Base-by-base conservation (phyloP, 2,797 vertebrate species). In the Microctenopoma steveboyesi region DNA sequence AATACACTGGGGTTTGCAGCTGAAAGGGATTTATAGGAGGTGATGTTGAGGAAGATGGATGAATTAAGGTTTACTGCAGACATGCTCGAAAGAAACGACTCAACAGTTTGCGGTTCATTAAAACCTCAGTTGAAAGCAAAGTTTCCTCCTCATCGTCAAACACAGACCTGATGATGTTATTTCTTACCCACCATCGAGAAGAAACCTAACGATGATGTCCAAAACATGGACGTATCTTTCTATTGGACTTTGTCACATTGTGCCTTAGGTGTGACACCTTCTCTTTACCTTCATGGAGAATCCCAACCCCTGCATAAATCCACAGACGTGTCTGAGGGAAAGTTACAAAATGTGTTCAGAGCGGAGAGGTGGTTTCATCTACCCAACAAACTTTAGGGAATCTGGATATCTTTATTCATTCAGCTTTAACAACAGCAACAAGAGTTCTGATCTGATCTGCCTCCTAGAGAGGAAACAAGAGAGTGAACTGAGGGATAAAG, bases 381-480 rank as follows among this genome's bases (percentile, higher is more conserved):
- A 22, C 9, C 4, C 2, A 0, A 37, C 14, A 40, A 33, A 1
- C 16, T 62, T 16, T 65, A 42, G 14, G 28, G 60, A 10, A 39
- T 12, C 11, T 5, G 14, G 4, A 42, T 39, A 10, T 42, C 12
- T 42, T 42, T 42, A 42, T 15, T 42, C 8, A 10, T 37, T 37
- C 49, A 8, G 55, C 22, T 50, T 49, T 12, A 37, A 37, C 53
- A 28, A 43, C 1, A 13, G 0, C 3, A 22, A 62, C 7, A 69
- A 11, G n/a, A 7, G 49, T 30, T 60, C 16, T 72, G 42, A 74
- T 57, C 7, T 39, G 27, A 60, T 57, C 30, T 65, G 18, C 15
- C 45, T 11, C 35, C 27, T 30, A 55, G 3, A 3, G 47, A 68
- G 53, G 63, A 71, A 69, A 58, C 45, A 42, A 42, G 37, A 39